Percentiles rank a stretch among this genome's conserved stretches.
These are phyloP conservation scores for Mesorhabditis belari DNA, from an alignment of 2,888 invertebrate genomes.

Conservation along the genomic window DNA sequence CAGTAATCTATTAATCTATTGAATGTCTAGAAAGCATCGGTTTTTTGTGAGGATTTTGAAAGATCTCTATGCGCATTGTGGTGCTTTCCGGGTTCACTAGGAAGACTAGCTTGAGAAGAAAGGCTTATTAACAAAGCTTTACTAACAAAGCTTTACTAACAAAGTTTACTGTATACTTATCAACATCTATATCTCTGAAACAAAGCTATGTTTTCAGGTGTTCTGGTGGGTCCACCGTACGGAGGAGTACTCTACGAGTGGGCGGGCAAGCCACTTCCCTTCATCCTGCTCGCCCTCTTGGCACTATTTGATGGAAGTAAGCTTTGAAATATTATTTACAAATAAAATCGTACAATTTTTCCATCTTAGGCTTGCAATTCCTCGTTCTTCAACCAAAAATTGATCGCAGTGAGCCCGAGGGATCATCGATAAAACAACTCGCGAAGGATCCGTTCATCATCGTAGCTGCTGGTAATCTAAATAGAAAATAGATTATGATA, in stretches of 20 bases:
- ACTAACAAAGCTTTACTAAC: no score
- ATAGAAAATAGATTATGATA: no score
- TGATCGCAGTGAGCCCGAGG: slow-evolving; percentile 81
- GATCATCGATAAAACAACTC: slow-evolving; percentile 80
- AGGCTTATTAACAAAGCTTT: no score
- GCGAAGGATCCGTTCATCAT: slow-evolving; percentile 93
- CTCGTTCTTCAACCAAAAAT: slow-evolving; percentile 88
- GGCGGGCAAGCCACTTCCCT: slow-evolving; percentile 87
- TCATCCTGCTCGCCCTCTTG: slow-evolving; percentile 83
- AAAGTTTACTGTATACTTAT: no score
- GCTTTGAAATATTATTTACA: slow-evolving; percentile 50
- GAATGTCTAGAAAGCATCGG: no score
- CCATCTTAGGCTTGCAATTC: slow-evolving; percentile 74
- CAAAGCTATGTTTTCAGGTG: slow-evolving; percentile 94
- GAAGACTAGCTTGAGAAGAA: no score
- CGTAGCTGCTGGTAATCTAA: slow-evolving; percentile 84
- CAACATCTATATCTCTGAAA: no score
- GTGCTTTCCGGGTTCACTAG: no score
- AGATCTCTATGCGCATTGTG: no score
- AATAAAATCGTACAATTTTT: slow-evolving; percentile 3
- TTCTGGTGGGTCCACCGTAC: slow-evolving; percentile 94
- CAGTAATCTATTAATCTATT: no score
- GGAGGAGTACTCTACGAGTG: slow-evolving; percentile 98
- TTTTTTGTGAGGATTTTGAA: no score
- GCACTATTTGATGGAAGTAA: slow-evolving; percentile 91